These are phyloP conservation scores for Eupithecia tripunctaria DNA, from an alignment of 2,888 invertebrate species.

Conservation along the genomic window DNA sequence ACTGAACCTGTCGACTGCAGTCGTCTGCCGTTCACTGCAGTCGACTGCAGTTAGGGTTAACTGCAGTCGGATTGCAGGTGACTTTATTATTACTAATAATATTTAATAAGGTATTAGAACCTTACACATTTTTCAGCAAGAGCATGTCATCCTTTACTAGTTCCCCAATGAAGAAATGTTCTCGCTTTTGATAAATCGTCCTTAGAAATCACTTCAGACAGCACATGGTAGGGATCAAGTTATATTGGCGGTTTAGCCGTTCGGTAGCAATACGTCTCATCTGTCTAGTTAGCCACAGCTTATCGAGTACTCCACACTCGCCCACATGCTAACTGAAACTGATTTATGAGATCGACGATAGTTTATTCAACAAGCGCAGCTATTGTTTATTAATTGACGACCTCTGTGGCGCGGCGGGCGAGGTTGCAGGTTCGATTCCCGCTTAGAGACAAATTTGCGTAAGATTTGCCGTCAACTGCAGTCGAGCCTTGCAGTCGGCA, in stretches of 20 bases:
- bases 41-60: no score
- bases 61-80: no score
- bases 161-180: neutral
- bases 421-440: no score
- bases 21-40: no score
- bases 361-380: slow-evolving; percentile 63
- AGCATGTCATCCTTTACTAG: neutral
- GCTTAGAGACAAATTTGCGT: no score
- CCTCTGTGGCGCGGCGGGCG: no score
- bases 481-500: no score
- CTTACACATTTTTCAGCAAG: neutral
- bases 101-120: no score
- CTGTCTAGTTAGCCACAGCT: slow-evolving; percentile 64
- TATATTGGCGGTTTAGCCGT: slow-evolving; percentile 52
- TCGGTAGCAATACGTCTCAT: slow-evolving; percentile 69
- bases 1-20: no score
- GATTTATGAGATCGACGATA: slow-evolving; percentile 73
- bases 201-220: slow-evolving; percentile 44
- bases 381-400: slow-evolving; percentile 66
- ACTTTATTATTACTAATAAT: no score
- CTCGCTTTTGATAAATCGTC: slow-evolving; percentile 27
- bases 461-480: no score
- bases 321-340: slow-evolving; percentile 74
- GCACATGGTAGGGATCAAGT: slow-evolving; percentile 51
- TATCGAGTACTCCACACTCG: slow-evolving; percentile 73